Percentiles rank a stretch among this genome's conserved stretches.
Conservation (phyloP, 1,140 invertebrate genomes). For the Brachionus angularis region DNA sequence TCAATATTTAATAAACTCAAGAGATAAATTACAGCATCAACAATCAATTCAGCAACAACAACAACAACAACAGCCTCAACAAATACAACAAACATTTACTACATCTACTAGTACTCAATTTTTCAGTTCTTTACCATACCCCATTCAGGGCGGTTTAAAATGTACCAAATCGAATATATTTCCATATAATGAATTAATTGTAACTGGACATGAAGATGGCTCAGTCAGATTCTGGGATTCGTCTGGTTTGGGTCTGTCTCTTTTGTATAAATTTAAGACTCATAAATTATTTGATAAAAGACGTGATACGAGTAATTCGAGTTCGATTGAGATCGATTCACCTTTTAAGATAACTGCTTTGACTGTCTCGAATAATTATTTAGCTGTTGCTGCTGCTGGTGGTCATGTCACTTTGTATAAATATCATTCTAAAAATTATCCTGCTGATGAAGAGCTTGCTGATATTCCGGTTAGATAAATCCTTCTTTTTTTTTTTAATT, state of each 20-base stretch:
- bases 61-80: conserved; percentile 13
- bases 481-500: background rate
- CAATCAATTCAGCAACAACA: background rate
- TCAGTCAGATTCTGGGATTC: conserved; percentile 23
- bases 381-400: conserved; percentile 41
- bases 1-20: conserved; percentile 13
- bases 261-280: conserved; percentile 38
- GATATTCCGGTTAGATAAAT: conserved; percentile 5
- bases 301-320: conserved; percentile 6
- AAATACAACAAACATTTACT: background rate
- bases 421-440: conserved; percentile 9
- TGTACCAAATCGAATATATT: conserved; percentile 34
- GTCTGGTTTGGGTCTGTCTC: conserved; percentile 1
- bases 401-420: conserved; percentile 32
- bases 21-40: conserved; percentile 4
- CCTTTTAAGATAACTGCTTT: conserved; percentile 41
- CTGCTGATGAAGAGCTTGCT: conserved; percentile 26
- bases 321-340: conserved; percentile 16
- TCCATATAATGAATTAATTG: conserved; percentile 31
- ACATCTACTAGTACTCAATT: conserved; percentile 25
- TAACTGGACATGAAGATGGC: conserved; percentile 35
- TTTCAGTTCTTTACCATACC: conserved; percentile 26
- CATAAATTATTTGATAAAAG: conserved; percentile 42
- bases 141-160: conserved; percentile 27
- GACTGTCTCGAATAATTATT: conserved; percentile 9